These are phyloP conservation scores for Pseudopodoces humilis DNA, from an alignment of 2,113 vertebrate species.

Conservation along the genomic window DNA sequence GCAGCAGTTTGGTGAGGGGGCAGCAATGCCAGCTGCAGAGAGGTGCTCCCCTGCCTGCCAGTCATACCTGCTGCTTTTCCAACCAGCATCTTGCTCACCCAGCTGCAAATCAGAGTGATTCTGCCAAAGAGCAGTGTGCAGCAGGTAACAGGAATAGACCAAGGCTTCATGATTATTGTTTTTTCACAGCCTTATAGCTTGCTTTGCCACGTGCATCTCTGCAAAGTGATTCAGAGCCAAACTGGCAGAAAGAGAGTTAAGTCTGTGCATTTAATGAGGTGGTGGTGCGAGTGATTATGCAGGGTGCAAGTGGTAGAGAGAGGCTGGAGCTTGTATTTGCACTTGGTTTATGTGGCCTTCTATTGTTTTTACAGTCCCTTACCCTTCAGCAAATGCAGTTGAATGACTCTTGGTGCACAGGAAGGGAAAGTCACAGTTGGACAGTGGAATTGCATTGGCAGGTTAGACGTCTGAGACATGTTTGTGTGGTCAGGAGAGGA, in stretches of 20 bases:
- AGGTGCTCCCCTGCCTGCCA: background rate
- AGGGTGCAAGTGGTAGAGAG: background rate
- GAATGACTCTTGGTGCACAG: background rate
- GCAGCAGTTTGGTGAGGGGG: background rate
- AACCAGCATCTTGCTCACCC: background rate
- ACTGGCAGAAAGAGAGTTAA: background rate
- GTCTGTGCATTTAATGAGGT: background rate
- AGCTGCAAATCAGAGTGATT: background rate
- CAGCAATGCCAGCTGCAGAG: accelerated
- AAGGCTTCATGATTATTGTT: background rate
- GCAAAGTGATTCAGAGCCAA: background rate
- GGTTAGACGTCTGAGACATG: background rate
- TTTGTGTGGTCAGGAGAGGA: background rate
- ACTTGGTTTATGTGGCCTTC: background rate
- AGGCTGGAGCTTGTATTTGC: background rate
- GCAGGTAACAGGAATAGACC: background rate
- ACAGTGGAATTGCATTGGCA: background rate
- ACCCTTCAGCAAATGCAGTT: background rate
- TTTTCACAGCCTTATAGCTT: background rate
- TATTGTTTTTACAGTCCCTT: background rate
- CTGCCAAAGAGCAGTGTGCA: background rate
- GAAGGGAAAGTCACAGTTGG: background rate
- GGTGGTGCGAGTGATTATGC: accelerated
- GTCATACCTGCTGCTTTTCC: background rate
- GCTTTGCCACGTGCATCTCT: background rate